Percentiles rank a stretch among this genome's conserved stretches.
phyloP scores from a whole-genome alignment of 2,888 invertebrate species.

The Mallateleia sp. region DNA sequence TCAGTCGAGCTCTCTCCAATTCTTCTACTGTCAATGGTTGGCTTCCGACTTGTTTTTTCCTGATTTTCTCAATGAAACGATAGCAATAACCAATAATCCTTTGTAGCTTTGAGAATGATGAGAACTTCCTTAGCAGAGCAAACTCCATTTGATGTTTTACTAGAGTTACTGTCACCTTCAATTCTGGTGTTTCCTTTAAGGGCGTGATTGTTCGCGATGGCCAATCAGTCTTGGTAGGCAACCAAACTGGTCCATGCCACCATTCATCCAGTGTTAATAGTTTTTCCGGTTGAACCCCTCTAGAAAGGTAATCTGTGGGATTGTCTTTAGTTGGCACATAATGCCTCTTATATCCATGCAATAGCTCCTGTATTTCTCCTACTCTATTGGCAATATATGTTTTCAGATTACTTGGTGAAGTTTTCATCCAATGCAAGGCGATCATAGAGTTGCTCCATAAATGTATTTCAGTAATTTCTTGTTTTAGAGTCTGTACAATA shows the following conservation, averaged over 20 bases:
- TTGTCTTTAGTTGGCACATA: background rate
- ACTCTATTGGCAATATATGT: constrained; percentile 1
- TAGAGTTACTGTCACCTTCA: background rate
- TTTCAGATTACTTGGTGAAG: constrained; percentile 13
- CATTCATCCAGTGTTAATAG: background rate
- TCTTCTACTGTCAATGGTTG: background rate
- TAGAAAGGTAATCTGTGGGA: background rate
- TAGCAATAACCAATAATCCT: background rate
- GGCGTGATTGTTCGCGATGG: background rate
- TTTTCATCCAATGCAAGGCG: constrained; percentile 39
- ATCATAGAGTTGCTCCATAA: constrained; percentile 52
- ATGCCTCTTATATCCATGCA: background rate
- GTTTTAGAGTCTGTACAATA: background rate
- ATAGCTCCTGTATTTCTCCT: background rate
- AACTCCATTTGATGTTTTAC: background rate
- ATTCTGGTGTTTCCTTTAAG: background rate
- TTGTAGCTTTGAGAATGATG: background rate
- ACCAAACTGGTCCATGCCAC: constrained; percentile 1
- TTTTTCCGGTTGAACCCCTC: background rate
- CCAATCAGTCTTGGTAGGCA: background rate
- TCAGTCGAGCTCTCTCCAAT: background rate
- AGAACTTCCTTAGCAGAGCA: background rate
- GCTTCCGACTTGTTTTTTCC: background rate
- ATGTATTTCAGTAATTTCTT: background rate
- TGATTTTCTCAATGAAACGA: background rate